These are phyloP conservation scores for Plebejus melissa DNA, from an alignment of 2,888 invertebrate genomes.

Conservation along the genomic window DNA sequence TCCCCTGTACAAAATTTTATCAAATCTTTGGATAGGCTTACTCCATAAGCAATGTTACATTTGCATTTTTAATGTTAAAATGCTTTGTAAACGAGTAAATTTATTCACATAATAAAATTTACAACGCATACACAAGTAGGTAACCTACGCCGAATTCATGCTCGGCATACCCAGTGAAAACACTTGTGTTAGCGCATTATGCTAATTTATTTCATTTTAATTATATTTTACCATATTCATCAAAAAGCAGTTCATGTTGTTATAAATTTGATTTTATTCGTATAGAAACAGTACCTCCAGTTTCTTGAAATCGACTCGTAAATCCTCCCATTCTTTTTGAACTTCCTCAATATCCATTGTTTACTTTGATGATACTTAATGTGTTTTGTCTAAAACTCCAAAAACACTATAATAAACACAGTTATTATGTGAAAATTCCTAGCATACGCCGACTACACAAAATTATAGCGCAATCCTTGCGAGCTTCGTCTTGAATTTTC, in stretches of 20 bases:
- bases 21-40: background rate
- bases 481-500: background rate
- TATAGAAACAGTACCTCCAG: constrained; percentile 82
- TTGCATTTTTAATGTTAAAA: background rate
- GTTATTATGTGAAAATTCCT: background rate
- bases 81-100: background rate
- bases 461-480: background rate
- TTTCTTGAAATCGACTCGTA: constrained; percentile 86
- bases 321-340: constrained; percentile 88
- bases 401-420: background rate
- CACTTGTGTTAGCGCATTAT: background rate
- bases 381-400: constrained; percentile 1
- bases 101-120: constrained; percentile 4
- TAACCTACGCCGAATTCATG: constrained; percentile 14
- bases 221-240: background rate
- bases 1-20: background rate
- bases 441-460: constrained; percentile 7
- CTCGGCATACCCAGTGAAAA: background rate
- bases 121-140: background rate
- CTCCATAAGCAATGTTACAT: background rate
- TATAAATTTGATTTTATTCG: background rate
- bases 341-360: constrained; percentile 81
- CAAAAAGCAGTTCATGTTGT: background rate
- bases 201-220: background rate
- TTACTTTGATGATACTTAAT: constrained; percentile 19